Evolutionary conservation across 1,140 invertebrate species (phyloP).

Genomic region (Stegodyphus mimosarum): DNA sequence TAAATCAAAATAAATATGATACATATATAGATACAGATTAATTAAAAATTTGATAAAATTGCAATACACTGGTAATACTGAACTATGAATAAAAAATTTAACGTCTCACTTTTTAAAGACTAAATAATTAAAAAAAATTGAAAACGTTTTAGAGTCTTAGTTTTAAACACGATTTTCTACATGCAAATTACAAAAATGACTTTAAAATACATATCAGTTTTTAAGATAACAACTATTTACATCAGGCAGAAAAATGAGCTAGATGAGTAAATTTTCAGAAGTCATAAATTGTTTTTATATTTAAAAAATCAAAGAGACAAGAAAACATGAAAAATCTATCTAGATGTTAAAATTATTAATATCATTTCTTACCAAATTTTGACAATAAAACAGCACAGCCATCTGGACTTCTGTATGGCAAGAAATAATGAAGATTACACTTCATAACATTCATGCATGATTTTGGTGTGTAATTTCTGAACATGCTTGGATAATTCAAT

Average conservation of each 20-base stretch:
- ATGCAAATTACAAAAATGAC: not conserved
- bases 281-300: not conserved
- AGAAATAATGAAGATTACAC: slow-evolving; percentile 34
- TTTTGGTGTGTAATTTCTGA: slow-evolving; percentile 33
- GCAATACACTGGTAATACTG: no score
- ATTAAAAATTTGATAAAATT: no score
- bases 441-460: slow-evolving; percentile 36
- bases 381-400: slow-evolving; percentile 40
- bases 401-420: slow-evolving; percentile 41
- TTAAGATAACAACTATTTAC: not conserved
- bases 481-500: slow-evolving; percentile 73
- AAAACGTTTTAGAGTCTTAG: no score
- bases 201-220: not conserved
- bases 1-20: no score
- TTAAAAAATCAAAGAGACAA: not conserved
- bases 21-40: no score
- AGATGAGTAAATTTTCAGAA: not conserved
- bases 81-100: no score
- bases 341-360: not conserved
- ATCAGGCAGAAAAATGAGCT: not conserved
- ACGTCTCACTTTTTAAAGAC: no score
- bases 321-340: not conserved
- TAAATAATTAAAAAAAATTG: no score
- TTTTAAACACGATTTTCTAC: no score
- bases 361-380: slow-evolving; percentile 32